Evolutionary conservation across 37 sponge, comb jelly and placozoan genomes (phyloP).

Genomic region (Agelas oroides): DNA sequence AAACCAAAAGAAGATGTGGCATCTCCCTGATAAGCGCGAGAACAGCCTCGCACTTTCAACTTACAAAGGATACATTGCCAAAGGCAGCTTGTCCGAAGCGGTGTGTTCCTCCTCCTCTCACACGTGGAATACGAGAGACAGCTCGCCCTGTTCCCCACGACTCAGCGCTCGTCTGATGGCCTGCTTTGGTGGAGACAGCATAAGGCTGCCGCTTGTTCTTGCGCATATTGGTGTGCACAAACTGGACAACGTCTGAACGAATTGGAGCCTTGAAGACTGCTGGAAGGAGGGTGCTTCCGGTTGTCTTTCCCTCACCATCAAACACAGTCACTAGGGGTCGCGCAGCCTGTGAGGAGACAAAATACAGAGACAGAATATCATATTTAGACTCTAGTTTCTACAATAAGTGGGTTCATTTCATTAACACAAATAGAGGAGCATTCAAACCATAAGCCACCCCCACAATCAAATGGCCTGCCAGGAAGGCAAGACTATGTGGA

Average conservation of each 20-base stretch:
- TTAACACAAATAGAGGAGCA: too few relatives aligned
- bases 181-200: slow-evolving; percentile 90
- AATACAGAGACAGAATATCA: too few relatives aligned
- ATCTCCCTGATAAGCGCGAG: too few relatives aligned
- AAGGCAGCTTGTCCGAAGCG: slow-evolving; percentile 96
- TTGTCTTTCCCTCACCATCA: slow-evolving; percentile 74
- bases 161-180: slow-evolving; percentile 99
- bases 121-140: slow-evolving; percentile 99
- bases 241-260: slow-evolving; percentile 87
- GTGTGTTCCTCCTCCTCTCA: slow-evolving; percentile 99
- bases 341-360: slow-evolving; percentile 43
- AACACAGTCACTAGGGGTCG: slow-evolving; percentile 86
- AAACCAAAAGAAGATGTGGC: too few relatives aligned
- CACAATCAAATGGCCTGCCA: too few relatives aligned
- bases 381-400: too few relatives aligned
- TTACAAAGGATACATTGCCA: slow-evolving; percentile 95
- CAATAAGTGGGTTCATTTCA: too few relatives aligned
- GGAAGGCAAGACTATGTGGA: too few relatives aligned
- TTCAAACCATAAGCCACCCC: too few relatives aligned
- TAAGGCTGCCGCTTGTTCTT: slow-evolving; percentile 99
- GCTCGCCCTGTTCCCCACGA: slow-evolving; percentile 99
- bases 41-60: too few relatives aligned
- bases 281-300: slow-evolving; percentile 62
- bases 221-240: slow-evolving; percentile 98
- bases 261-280: slow-evolving; percentile 96